Conservation (phyloP, 2,113 vertebrate genomes). For the Cynoglossus semilaevis region DNA sequence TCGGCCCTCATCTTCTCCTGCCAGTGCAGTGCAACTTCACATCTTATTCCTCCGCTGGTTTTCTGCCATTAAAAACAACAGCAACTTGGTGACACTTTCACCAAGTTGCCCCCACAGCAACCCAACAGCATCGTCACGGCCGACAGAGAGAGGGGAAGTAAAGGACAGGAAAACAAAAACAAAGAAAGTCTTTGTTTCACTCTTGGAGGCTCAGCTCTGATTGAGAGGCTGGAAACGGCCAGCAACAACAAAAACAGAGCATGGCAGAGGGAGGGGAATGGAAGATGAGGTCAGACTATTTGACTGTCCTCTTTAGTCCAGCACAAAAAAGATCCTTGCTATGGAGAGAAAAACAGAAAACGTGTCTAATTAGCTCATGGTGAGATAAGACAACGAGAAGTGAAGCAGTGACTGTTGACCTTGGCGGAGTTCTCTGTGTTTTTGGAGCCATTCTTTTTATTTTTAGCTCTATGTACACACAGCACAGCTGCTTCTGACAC, state of each 20-base stretch:
- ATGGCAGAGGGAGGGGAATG: constrained; percentile 26
- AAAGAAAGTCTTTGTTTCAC: constrained; percentile 45
- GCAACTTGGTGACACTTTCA: constrained; percentile 43
- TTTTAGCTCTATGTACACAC: constrained; percentile 63
- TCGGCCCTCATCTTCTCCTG: constrained; percentile 9
- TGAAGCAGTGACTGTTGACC: background rate
- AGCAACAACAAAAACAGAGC: constrained; percentile 58
- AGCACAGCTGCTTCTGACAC: constrained; percentile 70
- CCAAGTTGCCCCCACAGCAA: constrained; percentile 47
- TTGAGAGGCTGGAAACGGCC: constrained; percentile 57
- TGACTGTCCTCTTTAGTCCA: constrained; percentile 32
- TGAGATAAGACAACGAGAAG: background rate
- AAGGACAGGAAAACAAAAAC: constrained; percentile 21
- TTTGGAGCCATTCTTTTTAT: constrained; percentile 48
- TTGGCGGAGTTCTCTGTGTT: background rate
- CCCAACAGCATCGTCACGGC: constrained; percentile 46
- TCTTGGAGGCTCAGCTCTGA: constrained; percentile 15
- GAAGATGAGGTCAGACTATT: constrained; percentile 54
- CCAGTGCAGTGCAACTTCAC: background rate
- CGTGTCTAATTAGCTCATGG: constrained; percentile 26
- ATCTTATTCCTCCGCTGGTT: constrained; percentile 9
- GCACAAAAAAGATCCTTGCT: constrained; percentile 42
- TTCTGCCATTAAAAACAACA: constrained; percentile 54
- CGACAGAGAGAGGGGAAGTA: constrained; percentile 24
- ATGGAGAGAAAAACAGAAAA: constrained; percentile 1